A percentile compares a stretch with the other conserved stretches of the same genome.
phyloP scores from a whole-genome alignment of 2,888 invertebrate species.

The Drosophila melanosoma region DNA sequence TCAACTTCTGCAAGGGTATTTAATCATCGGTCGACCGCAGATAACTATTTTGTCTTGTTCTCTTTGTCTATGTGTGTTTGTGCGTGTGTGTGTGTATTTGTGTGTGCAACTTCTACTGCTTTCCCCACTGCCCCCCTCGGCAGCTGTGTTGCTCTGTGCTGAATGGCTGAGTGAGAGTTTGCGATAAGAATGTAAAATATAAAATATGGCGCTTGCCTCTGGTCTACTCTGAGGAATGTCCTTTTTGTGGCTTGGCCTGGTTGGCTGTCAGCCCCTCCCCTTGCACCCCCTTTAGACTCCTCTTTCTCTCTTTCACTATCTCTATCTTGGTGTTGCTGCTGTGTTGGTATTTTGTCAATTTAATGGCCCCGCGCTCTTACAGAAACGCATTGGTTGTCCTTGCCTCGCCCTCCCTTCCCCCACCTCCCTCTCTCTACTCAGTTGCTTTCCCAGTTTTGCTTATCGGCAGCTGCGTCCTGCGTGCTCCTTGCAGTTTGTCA shows the following conservation, averaged over 20 bases:
- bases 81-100: slow-evolving; percentile 22
- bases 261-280: slow-evolving; percentile 4
- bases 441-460: slow-evolving; percentile 54
- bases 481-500: slow-evolving; percentile 82
- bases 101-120: slow-evolving; percentile 16
- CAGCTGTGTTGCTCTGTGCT: slow-evolving; percentile 27
- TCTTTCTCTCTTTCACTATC: slow-evolving; percentile 41
- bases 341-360: slow-evolving; percentile 80
- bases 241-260: slow-evolving; percentile 78
- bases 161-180: slow-evolving; percentile 80
- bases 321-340: slow-evolving; percentile 46
- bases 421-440: not conserved
- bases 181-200: slow-evolving; percentile 85
- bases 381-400: slow-evolving; percentile 53
- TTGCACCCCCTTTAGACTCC: slow-evolving; percentile 2
- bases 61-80: slow-evolving; percentile 5
- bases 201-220: slow-evolving; percentile 81
- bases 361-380: slow-evolving; percentile 73
- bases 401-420: slow-evolving; percentile 7
- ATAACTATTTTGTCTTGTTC: slow-evolving; percentile 6
- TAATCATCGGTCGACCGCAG: slow-evolving; percentile 7
- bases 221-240: slow-evolving; percentile 82
- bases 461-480: slow-evolving; percentile 73
- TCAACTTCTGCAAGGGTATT: not conserved
- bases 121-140: not conserved